These are phyloP conservation scores for Ametastegia equiseti DNA, from an alignment of 2,888 invertebrate species.

Conservation along the genomic window DNA sequence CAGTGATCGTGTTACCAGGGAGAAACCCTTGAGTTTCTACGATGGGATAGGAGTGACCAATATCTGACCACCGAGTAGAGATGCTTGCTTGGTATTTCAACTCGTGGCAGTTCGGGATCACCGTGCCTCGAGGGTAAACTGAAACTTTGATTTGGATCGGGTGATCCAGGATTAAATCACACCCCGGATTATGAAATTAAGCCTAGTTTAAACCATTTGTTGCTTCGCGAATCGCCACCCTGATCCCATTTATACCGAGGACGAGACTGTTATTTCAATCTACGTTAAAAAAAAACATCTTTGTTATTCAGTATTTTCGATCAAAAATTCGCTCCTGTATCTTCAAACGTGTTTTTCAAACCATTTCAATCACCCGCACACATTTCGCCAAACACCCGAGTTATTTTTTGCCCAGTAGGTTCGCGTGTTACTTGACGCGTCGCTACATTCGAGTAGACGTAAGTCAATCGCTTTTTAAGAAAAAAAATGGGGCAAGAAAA, in stretches of 20 bases:
- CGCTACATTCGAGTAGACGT: background rate
- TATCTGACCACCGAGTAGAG: constrained; percentile 18
- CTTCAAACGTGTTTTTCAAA: background rate
- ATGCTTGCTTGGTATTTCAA: constrained; percentile 22
- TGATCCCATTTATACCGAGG: background rate
- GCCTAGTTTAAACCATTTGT: constrained; percentile 24
- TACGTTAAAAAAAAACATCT: background rate
- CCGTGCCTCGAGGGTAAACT: background rate
- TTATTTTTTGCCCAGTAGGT: background rate
- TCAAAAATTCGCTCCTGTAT: background rate
- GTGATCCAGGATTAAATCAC: constrained; percentile 27
- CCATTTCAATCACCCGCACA: background rate
- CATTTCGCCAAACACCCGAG: background rate
- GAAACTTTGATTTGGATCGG: constrained; percentile 24
- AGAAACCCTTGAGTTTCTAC: background rate
- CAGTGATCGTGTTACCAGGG: background rate
- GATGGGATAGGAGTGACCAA: background rate
- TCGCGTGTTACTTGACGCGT: background rate
- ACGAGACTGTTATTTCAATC: background rate
- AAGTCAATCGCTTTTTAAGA: no score
- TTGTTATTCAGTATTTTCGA: background rate
- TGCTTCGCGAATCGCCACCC: background rate
- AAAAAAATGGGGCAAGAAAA: no score
- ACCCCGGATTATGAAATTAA: constrained; percentile 21
- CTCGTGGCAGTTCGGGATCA: constrained; percentile 10